Conservation (phyloP, 2,113 vertebrate species). For the Trogon melanurus region DNA sequence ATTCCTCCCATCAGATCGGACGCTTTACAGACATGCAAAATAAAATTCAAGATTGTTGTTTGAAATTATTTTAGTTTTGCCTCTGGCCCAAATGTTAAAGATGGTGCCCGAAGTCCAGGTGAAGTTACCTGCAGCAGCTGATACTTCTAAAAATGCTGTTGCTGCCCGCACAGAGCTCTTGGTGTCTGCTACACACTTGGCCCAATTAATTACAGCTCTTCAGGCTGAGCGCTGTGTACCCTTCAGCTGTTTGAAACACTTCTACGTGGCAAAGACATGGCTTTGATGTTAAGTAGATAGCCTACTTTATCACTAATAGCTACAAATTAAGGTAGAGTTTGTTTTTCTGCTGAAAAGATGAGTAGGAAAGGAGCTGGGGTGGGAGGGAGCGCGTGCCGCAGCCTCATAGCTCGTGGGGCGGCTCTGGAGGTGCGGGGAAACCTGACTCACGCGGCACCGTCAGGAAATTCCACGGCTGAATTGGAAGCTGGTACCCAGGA, state of each 20-base stretch:
- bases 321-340: background rate
- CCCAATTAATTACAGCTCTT: background rate
- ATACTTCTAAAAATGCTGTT: background rate
- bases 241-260: background rate
- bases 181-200: background rate
- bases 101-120: background rate
- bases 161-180: background rate
- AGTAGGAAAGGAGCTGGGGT: background rate
- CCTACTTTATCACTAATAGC: background rate
- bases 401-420: background rate
- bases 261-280: rapidly evolving
- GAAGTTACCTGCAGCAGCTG: background rate
- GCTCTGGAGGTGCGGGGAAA: constrained; percentile 47
- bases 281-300: background rate
- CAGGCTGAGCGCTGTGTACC: background rate
- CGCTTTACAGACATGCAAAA: background rate
- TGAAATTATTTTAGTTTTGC: background rate
- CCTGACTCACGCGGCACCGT: background rate
- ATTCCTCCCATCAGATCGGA: constrained; percentile 19
- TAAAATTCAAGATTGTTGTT: background rate
- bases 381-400: background rate
- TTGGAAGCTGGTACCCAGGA: constrained; percentile 74
- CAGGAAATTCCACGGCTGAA: constrained; percentile 70
- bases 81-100: background rate
- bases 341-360: background rate